These are phyloP conservation scores for Parauchenoglanis punctatus DNA, from an alignment of 2,797 vertebrate genomes.

Conservation along the genomic window DNA sequence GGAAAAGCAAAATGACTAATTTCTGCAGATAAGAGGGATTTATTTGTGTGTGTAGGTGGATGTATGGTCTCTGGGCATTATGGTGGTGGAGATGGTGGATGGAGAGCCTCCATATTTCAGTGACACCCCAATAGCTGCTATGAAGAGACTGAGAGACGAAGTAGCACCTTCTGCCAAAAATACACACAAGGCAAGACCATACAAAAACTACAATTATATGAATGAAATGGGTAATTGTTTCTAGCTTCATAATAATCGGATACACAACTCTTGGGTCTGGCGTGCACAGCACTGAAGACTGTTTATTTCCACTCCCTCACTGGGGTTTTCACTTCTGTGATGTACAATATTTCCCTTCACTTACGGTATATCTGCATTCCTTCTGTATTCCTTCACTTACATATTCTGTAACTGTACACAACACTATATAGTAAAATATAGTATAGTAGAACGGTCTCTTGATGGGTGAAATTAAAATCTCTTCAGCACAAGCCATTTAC, in stretches of 20 bases:
- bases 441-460: neutral
- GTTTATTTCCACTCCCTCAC: neutral
- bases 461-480: neutral
- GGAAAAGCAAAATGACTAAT: neutral
- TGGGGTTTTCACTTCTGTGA: neutral
- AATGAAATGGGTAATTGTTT: neutral
- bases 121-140: constrained; percentile 88
- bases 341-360: neutral
- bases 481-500: neutral
- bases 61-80: constrained; percentile 89
- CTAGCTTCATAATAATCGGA: neutral
- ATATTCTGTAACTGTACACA: neutral
- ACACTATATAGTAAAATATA: neutral
- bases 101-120: constrained; percentile 89
- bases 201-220: neutral
- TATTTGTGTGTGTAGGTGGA: constrained; percentile 76
- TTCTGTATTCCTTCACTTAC: no score
- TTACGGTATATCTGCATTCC: neutral
- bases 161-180: constrained; percentile 83
- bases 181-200: constrained; percentile 79
- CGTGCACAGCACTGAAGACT: neutral
- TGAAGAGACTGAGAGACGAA: constrained; percentile 91
- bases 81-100: constrained; percentile 92
- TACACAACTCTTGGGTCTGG: neutral
- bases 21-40: neutral